These are phyloP conservation scores for Dryobates pubescens DNA, from an alignment of 2,797 vertebrate genomes.

Conservation along the genomic window DNA sequence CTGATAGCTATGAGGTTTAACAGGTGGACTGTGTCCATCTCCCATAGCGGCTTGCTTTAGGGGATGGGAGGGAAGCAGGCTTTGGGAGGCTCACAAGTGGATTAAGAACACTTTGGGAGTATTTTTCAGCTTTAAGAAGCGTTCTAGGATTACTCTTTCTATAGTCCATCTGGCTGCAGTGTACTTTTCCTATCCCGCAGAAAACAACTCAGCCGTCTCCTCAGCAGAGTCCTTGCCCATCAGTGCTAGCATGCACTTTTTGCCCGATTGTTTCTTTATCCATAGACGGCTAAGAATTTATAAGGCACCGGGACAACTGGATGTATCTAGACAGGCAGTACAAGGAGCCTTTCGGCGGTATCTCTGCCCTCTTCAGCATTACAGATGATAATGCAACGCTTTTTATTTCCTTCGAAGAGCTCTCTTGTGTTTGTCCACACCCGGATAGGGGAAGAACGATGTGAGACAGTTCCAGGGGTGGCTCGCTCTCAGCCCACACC, in stretches of 20 bases:
- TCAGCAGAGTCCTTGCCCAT: neutral
- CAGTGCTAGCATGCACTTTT: neutral
- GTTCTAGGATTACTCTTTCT: slow-evolving; percentile 56
- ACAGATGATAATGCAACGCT: neutral
- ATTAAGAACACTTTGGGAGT: slow-evolving; percentile 50
- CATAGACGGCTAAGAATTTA: neutral
- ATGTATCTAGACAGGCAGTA: neutral
- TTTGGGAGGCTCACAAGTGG: slow-evolving; percentile 17
- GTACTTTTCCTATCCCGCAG: neutral
- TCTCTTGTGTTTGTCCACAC: neutral
- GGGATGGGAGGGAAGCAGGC: neutral
- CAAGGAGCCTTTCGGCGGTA: neutral
- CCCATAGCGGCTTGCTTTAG: neutral
- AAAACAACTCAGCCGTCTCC: slow-evolving; percentile 33
- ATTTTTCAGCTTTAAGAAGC: slow-evolving; percentile 33
- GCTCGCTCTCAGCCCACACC: neutral
- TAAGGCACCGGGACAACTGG: neutral
- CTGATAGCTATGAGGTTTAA: neutral
- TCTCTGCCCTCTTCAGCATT: slow-evolving; percentile 1
- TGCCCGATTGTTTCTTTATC: neutral
- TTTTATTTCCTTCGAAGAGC: neutral
- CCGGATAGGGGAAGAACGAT: neutral
- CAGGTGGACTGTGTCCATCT: slow-evolving; percentile 53
- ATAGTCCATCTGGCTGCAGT: slow-evolving; percentile 41
- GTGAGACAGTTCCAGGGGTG: neutral